phyloP scores from a whole-genome alignment of 1,140 invertebrate species.

The Caenorhabditis latens region DNA sequence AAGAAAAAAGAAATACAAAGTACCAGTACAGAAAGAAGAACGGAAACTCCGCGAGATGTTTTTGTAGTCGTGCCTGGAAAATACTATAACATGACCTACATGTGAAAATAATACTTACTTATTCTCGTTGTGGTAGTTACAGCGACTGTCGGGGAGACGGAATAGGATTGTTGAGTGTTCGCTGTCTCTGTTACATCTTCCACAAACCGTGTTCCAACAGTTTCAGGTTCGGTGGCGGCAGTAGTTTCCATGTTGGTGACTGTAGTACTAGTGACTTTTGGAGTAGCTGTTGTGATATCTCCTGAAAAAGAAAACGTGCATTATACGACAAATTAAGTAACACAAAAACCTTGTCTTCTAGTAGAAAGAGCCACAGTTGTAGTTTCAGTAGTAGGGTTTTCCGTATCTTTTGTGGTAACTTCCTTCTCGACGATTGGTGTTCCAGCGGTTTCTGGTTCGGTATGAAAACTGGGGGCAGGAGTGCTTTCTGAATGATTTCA shows the following conservation, averaged over 20 bases:
- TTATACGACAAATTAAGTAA: too few species aligned
- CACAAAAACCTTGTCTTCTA: too few species aligned
- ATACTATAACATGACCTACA: background rate
- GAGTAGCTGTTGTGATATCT: background rate
- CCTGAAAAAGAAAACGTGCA: background rate
- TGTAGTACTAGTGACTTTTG: background rate
- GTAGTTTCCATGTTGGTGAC: background rate
- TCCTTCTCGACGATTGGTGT: background rate
- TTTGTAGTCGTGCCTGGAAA: background rate
- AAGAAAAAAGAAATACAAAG: background rate
- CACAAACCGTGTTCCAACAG: background rate
- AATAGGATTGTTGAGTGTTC: too few species aligned
- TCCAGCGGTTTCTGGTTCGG: background rate
- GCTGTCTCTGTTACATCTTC: background rate
- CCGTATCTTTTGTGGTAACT: too few species aligned
- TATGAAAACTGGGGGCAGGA: background rate
- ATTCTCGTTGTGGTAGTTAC: background rate
- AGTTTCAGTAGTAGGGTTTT: too few species aligned
- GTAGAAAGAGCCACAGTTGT: too few species aligned
- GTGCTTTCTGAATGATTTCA: too few species aligned
- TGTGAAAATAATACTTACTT: background rate
- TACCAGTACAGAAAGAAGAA: background rate
- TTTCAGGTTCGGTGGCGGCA: background rate
- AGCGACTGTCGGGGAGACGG: background rate
- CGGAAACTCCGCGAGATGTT: background rate